Evolutionary conservation across 2,113 vertebrate genomes (phyloP).

Genomic region (Cyanoderma ruficeps): DNA sequence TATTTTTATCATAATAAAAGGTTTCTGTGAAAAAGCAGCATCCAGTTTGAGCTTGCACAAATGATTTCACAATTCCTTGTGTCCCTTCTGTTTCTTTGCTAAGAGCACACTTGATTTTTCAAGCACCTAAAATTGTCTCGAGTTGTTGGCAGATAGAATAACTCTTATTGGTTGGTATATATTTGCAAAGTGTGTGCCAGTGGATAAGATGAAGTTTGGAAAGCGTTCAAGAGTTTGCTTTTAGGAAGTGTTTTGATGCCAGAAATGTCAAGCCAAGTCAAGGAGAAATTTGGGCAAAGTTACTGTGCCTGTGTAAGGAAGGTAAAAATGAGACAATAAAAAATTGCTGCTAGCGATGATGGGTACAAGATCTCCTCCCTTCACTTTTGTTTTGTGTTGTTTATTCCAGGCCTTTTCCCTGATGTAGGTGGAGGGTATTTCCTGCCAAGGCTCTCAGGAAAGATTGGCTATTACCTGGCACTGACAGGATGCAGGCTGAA

Average conservation of each 20-base stretch:
- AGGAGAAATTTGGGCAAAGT: neutral
- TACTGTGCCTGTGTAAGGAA: neutral
- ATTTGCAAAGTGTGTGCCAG: neutral
- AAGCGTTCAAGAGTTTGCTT: neutral
- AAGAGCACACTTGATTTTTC: neutral
- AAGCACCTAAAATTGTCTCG: neutral
- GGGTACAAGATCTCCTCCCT: neutral
- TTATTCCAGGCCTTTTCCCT: conserved; percentile 88
- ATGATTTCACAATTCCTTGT: neutral
- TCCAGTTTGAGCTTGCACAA: neutral
- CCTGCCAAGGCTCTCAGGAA: conserved; percentile 89
- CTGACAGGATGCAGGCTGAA: conserved; percentile 91
- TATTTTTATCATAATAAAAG: neutral
- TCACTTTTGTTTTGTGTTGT: neutral
- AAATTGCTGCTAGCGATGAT: neutral
- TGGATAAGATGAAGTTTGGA: neutral
- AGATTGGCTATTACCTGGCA: conserved; percentile 86
- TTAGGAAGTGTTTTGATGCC: neutral
- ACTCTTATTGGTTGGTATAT: neutral
- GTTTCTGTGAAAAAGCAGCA: neutral
- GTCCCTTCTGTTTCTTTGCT: neutral
- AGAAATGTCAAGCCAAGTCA: neutral
- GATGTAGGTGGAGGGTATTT: conserved; percentile 97
- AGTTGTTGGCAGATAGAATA: neutral
- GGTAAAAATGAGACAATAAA: neutral